Evolutionary conservation across 2,113 vertebrate genomes (phyloP), one percentile per base, ranked within the genome.

Genomic region (Phycodurus eques): DNA sequence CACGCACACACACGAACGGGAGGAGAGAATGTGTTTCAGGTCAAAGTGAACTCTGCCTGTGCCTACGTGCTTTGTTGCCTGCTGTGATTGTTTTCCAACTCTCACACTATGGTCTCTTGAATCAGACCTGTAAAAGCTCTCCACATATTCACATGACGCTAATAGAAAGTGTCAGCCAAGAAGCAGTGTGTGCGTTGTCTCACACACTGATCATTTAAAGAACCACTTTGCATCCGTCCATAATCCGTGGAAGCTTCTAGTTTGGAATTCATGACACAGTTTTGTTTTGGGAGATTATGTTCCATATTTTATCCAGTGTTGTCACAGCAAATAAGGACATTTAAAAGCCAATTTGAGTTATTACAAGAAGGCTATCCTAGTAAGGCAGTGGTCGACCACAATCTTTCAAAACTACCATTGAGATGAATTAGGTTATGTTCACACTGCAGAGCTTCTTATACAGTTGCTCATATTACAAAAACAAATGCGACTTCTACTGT

Each of bases 11-110:
- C 79, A 81, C 65, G 70, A 44, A 15, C 71, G 49, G 49, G 56
- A 80, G 60, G 66, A 90, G 76, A 71, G 72, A 72, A 70, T 80
- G 73, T 76, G 86, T 89, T 91, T 77, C 72, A 72, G 89, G 92
- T 92, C 80, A 91, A 80, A 87, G 91, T 90, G 92, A 88, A 84
- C 75, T 39, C 67, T 1, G 49, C 64, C 51, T 74, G 70, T 12
- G 35, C 67, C 77, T 79, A 71, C 59, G 20, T 70, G 33, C 71
- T 87, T 79, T 81, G 72, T 82, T 83, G 79, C 76, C 77, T 60
- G 53, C 71, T 74, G 63, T 31, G 20, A 80, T 85, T 82, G 73
- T 83, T 85, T 83, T 80, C 9, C 44, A 27, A 31, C 64, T 7
- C 42, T 22, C 43, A 27, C 54, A 51, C 27, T 27, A 15, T 33